A percentile compares a stretch with the other conserved stretches of the same genome.
Evolutionary conservation across 1,140 invertebrate genomes (phyloP).

Genomic region (Hormaphis cornu): DNA sequence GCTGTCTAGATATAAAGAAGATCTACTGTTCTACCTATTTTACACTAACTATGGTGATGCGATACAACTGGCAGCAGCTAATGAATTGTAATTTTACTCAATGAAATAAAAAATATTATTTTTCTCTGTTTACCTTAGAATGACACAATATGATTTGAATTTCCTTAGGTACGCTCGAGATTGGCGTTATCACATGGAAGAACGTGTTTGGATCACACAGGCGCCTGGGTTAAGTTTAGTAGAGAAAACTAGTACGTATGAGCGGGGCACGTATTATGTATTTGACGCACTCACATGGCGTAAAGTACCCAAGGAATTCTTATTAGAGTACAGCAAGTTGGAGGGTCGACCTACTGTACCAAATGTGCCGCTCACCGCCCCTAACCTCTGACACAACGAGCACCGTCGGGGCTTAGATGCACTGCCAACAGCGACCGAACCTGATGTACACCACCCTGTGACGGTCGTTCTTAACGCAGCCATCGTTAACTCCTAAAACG

Average conservation of each 20-base stretch:
- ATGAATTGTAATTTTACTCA: conserved; percentile 75
- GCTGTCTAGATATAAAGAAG: conserved; percentile 94
- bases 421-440: conserved; percentile 24
- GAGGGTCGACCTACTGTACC: conserved; percentile 66
- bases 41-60: conserved; percentile 98
- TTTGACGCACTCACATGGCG: conserved; percentile 96
- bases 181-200: conserved; percentile 98
- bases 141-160: background rate
- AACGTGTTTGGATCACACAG: conserved; percentile 97
- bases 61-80: conserved; percentile 89
- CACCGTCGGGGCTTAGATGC: conserved; percentile 29
- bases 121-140: background rate
- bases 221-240: conserved; percentile 82
- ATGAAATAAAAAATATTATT: background rate
- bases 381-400: conserved; percentile 29
- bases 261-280: conserved; percentile 96
- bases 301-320: conserved; percentile 91
- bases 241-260: conserved; percentile 90
- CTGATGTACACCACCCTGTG: conserved; percentile 22
- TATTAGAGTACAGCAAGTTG: conserved; percentile 94
- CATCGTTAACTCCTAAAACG: conserved; percentile 30
- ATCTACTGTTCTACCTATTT: conserved; percentile 98
- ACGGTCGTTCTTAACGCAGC: conserved; percentile 22
- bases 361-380: conserved; percentile 28
- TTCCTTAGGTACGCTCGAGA: conserved; percentile 77